Conservation (phyloP, 1,140 invertebrate species). For the Plectrocnemia conspersa region DNA sequence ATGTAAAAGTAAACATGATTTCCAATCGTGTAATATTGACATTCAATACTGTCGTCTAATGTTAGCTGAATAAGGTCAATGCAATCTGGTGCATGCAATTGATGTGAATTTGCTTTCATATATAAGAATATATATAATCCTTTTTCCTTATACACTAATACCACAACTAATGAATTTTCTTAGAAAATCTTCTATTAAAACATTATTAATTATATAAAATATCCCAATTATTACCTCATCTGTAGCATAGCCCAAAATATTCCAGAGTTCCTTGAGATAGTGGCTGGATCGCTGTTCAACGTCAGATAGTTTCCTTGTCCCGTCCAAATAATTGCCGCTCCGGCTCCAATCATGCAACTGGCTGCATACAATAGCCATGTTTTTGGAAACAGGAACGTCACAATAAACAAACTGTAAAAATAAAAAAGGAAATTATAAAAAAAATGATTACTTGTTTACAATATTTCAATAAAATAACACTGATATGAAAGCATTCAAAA, state of each 20-base stretch:
- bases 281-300: slow-evolving; percentile 78
- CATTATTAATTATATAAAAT: no score
- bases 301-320: slow-evolving; percentile 93
- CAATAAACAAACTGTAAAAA: slow-evolving; percentile 66
- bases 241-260: slow-evolving; percentile 95
- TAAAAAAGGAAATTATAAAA: slow-evolving; percentile 3
- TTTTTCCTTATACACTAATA: no score
- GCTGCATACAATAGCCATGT: slow-evolving; percentile 77
- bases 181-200: no score
- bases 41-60: no score
- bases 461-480: neutral
- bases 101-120: no score
- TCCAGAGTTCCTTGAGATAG: slow-evolving; percentile 89
- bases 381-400: slow-evolving; percentile 77
- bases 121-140: no score
- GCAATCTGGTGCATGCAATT: no score
- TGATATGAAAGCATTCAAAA: neutral
- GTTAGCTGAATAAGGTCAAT: no score
- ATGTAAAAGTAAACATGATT: no score
- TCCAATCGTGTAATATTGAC: no score
- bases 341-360: slow-evolving; percentile 81
- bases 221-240: slow-evolving; percentile 75
- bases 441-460: neutral
- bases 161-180: no score
- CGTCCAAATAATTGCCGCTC: slow-evolving; percentile 86